Evolutionary conservation across 2,888 invertebrate species (phyloP).

Genomic region (Gandaritis pyraliata): DNA sequence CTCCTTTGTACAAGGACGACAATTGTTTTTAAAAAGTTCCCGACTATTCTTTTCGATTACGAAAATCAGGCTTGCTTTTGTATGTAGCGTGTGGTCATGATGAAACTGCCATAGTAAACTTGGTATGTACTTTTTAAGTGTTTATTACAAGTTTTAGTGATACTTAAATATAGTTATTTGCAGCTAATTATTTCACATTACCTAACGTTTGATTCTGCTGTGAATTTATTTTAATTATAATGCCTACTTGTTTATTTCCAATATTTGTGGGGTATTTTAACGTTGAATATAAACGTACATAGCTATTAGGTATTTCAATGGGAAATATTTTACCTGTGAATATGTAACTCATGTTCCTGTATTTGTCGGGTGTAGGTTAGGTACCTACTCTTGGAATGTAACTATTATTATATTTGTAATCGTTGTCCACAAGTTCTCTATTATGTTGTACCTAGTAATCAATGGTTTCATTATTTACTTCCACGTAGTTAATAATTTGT

Average conservation of each 20-base stretch:
- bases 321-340: too few species aligned
- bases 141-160: background rate
- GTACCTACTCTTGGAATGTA: background rate
- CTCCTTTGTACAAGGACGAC: constrained; percentile 70
- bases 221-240: background rate
- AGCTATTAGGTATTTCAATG: too few species aligned
- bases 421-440: constrained; percentile 9
- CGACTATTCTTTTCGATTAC: constrained; percentile 42
- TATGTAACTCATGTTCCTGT: too few species aligned
- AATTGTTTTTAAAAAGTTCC: constrained; percentile 53
- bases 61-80: constrained; percentile 30
- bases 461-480: constrained; percentile 19
- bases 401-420: constrained; percentile 11
- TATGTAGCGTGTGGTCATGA: constrained; percentile 22
- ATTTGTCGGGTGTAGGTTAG: too few species aligned
- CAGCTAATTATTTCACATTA: background rate
- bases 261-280: too few species aligned
- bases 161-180: background rate
- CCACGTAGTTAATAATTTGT: constrained; percentile 14
- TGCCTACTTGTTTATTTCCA: too few species aligned
- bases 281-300: too few species aligned
- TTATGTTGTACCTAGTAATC: constrained; percentile 15
- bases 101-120: constrained; percentile 11
- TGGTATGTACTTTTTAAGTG: background rate
- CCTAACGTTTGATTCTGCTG: background rate